These are phyloP conservation scores for Pitta sordida DNA, from an alignment of 2,113 vertebrate species.

Conservation along the genomic window DNA sequence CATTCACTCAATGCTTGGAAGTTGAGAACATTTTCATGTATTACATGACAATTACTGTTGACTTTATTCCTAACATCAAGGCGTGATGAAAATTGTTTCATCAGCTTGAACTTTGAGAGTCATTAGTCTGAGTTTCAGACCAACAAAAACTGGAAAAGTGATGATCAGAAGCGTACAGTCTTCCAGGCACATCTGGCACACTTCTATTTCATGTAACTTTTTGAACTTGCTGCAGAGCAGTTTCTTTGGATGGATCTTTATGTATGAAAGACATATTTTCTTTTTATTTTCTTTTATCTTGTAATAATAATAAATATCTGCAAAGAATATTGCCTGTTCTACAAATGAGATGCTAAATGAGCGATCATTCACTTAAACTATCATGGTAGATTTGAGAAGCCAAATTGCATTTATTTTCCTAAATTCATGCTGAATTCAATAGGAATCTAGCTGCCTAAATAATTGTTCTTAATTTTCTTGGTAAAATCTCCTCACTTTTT, in stretches of 20 bases:
- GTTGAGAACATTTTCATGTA: neutral
- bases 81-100: neutral
- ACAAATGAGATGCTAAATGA: neutral
- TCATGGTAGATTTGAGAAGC: neutral
- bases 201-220: neutral
- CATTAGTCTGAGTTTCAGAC: neutral
- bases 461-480: neutral
- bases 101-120: neutral
- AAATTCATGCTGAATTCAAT: neutral
- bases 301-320: neutral
- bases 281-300: neutral
- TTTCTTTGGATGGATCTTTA: neutral
- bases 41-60: neutral
- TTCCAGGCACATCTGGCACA: neutral
- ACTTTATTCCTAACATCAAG: neutral
- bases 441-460: neutral
- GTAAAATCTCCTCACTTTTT: neutral
- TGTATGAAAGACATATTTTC: neutral
- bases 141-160: neutral
- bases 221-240: neutral
- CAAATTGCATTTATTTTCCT: neutral
- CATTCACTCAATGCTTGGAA: neutral
- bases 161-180: neutral
- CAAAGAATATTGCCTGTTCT: neutral
- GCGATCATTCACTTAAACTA: neutral